Evolutionary conservation across 1,140 invertebrate genomes (phyloP).

Genomic region (Chrysomallon squamiferum): DNA sequence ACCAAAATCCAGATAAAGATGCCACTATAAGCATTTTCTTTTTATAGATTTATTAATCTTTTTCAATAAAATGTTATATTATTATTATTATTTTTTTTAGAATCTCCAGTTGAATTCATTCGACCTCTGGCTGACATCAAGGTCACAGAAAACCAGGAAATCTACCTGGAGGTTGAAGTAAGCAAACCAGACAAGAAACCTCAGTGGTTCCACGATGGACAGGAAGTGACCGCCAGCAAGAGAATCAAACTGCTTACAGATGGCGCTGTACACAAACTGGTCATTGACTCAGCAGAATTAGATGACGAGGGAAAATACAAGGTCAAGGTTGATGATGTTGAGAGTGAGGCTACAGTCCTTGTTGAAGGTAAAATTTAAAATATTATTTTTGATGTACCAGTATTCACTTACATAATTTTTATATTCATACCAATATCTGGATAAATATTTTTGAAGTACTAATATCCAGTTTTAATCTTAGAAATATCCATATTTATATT

Average conservation of each 20-base stretch:
- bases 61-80: too few relatives aligned
- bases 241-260: constrained; percentile 93
- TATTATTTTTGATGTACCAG: too few relatives aligned
- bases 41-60: too few relatives aligned
- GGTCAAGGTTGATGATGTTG: constrained; percentile 24
- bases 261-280: constrained; percentile 68
- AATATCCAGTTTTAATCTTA: too few relatives aligned
- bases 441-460: too few relatives aligned
- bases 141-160: constrained; percentile 37
- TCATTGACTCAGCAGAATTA: constrained; percentile 75
- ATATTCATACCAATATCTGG: too few relatives aligned
- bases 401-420: too few relatives aligned
- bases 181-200: constrained; percentile 78
- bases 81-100: too few relatives aligned
- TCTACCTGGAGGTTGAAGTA: constrained; percentile 56
- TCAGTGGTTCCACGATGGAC: constrained; percentile 84
- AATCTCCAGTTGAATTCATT: constrained; percentile 48
- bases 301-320: constrained; percentile 85
- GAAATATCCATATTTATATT: too few relatives aligned
- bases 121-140: constrained; percentile 49
- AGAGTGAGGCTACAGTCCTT: constrained; percentile 24
- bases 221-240: constrained; percentile 66
- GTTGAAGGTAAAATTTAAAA: constrained; percentile 34
- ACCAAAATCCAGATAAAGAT: too few relatives aligned
- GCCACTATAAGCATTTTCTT: too few relatives aligned